Percentiles rank a stretch among this genome's conserved stretches.
These are phyloP conservation scores for Troilus luridus DNA, from an alignment of 2,888 invertebrate genomes.

Conservation along the genomic window DNA sequence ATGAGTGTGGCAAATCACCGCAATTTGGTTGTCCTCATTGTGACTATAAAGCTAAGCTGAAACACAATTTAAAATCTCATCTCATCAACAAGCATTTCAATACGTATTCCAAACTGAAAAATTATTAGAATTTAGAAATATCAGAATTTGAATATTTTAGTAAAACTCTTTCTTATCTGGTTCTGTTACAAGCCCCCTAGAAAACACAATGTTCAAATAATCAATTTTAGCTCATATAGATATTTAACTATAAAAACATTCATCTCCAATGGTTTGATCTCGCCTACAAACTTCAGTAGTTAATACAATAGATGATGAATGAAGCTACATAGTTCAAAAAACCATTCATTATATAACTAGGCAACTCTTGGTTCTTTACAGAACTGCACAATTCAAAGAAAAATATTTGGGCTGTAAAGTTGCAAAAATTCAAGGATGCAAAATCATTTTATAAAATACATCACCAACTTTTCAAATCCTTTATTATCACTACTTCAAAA, in stretches of 20 bases:
- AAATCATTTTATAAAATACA: neutral
- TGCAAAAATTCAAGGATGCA: neutral
- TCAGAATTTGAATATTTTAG: neutral
- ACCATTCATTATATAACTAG: too few species aligned
- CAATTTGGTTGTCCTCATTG: slow-evolving; percentile 76
- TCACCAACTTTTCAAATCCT: neutral
- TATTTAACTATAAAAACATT: neutral
- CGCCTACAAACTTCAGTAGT: neutral
- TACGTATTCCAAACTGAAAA: neutral
- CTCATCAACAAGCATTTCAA: slow-evolving; percentile 66
- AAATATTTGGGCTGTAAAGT: neutral
- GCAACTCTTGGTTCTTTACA: neutral
- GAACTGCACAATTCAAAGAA: neutral
- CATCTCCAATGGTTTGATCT: neutral
- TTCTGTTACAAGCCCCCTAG: neutral
- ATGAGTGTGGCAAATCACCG: slow-evolving; percentile 73
- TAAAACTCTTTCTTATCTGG: neutral
- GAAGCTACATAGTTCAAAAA: too few species aligned
- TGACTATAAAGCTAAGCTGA: slow-evolving; percentile 84
- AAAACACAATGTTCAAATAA: neutral
- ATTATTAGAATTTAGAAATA: neutral
- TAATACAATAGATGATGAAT: neutral
- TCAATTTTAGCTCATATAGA: neutral
- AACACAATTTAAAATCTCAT: slow-evolving; percentile 67
- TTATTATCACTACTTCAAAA: too few species aligned